These are phyloP conservation scores for Aplochiton taeniatus DNA, from an alignment of 2,797 vertebrate genomes.

Conservation along the genomic window DNA sequence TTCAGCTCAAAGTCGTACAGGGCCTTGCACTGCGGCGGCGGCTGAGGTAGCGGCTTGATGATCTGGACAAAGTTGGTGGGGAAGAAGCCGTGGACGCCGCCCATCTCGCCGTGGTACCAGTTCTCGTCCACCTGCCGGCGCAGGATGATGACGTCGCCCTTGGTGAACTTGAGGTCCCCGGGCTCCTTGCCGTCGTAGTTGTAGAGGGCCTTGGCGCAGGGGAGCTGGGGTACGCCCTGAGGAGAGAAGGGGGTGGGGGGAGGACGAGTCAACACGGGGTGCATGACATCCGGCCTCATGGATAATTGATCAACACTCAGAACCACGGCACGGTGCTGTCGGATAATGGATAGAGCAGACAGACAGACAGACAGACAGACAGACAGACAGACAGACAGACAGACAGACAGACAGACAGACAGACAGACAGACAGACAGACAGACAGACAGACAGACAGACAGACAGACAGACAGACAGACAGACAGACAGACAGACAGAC, in stretches of 20 bases:
- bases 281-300: conserved; percentile 36
- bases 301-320: conserved; percentile 44
- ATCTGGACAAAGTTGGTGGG: conserved; percentile 98
- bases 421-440: too few relatives aligned
- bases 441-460: too few relatives aligned
- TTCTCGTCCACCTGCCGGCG: conserved; percentile 98
- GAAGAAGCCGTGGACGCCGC: conserved; percentile 94
- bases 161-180: conserved; percentile 96
- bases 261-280: not conserved
- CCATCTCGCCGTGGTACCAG: conserved; percentile 98
- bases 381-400: too few relatives aligned
- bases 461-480: too few relatives aligned
- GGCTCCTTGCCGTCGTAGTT: conserved; percentile 98
- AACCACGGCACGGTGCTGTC: conserved; percentile 1
- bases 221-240: conserved; percentile 92
- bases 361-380: too few relatives aligned
- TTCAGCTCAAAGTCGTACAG: conserved; percentile 99
- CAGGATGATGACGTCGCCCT: conserved; percentile 96
- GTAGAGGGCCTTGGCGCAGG: conserved; percentile 98
- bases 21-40: conserved; percentile 97
- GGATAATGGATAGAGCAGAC: too few relatives aligned
- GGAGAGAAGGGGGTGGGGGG: conserved; percentile 26
- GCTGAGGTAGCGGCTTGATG: conserved; percentile 95
- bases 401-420: too few relatives aligned
- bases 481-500: too few relatives aligned